These are phyloP conservation scores for Dendrolimus kikuchii DNA, from an alignment of 1,140 invertebrate genomes.

Conservation along the genomic window DNA sequence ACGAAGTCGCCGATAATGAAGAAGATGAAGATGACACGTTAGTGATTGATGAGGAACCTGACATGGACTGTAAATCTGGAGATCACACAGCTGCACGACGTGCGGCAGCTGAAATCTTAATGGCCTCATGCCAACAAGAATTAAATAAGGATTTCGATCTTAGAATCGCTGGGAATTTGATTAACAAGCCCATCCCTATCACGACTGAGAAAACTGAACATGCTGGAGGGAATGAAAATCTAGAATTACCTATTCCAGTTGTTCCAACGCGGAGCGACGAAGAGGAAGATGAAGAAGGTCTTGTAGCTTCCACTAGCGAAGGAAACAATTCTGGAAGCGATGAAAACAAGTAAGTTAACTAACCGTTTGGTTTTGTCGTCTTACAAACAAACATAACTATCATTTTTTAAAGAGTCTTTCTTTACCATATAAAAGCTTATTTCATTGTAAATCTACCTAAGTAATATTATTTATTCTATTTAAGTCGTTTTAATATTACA, in stretches of 20 bases:
- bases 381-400: too few relatives aligned
- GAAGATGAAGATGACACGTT: conserved; percentile 78
- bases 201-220: conserved; percentile 84
- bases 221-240: conserved; percentile 21
- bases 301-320: conserved; percentile 82
- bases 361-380: too few relatives aligned
- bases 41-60: conserved; percentile 78
- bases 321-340: conserved; percentile 88
- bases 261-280: conserved; percentile 63
- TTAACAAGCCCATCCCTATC: conserved; percentile 73
- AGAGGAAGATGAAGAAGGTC: conserved; percentile 82
- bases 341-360: conserved; percentile 77
- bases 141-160: conserved; percentile 64
- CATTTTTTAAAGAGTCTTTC: too few relatives aligned
- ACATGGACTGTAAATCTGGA: conserved; percentile 43
- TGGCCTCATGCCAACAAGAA: conserved; percentile 58
- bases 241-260: conserved; percentile 44
- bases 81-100: conserved; percentile 69
- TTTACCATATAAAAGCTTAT: too few relatives aligned
- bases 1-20: conserved; percentile 76
- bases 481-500: background rate
- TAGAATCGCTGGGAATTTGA: conserved; percentile 68
- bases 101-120: conserved; percentile 72
- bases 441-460: background rate
- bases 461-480: background rate